These are phyloP conservation scores for Caradrina kadenii DNA, from an alignment of 2,888 invertebrate genomes.

Conservation along the genomic window DNA sequence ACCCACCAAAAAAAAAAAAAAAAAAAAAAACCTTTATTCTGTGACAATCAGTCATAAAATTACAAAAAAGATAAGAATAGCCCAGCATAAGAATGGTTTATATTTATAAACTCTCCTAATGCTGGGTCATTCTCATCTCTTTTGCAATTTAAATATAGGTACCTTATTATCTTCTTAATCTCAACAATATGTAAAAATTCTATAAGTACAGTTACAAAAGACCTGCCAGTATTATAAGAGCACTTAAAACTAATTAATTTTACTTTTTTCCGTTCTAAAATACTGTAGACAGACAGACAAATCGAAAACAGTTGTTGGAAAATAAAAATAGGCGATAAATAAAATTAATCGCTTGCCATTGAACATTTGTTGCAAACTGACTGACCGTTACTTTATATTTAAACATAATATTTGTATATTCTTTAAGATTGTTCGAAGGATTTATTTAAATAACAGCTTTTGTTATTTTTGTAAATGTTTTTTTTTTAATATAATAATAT, in stretches of 20 bases:
- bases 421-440: neutral
- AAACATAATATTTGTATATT: conserved; percentile 8
- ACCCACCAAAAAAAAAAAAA: too few relatives aligned
- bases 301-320: conserved; percentile 48
- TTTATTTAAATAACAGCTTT: neutral
- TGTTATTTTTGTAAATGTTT: neutral
- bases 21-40: too few relatives aligned
- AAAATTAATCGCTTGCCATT: conserved; percentile 40
- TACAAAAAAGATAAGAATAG: too few relatives aligned
- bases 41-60: too few relatives aligned
- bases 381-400: conserved; percentile 21
- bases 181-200: neutral
- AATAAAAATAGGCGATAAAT: conserved; percentile 54
- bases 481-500: too few relatives aligned
- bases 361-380: conserved; percentile 26
- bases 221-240: conserved; percentile 17
- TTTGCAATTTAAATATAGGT: neutral
- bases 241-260: conserved; percentile 33
- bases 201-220: neutral
- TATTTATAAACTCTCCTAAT: neutral
- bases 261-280: conserved; percentile 19
- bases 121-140: neutral
- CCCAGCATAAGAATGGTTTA: too few relatives aligned
- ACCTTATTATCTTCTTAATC: neutral
- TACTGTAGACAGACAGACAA: conserved; percentile 39